Percentiles rank a stretch among this genome's conserved stretches.
These are phyloP conservation scores for Rhamnusium bicolor DNA, from an alignment of 2,888 invertebrate species.

Conservation along the genomic window DNA sequence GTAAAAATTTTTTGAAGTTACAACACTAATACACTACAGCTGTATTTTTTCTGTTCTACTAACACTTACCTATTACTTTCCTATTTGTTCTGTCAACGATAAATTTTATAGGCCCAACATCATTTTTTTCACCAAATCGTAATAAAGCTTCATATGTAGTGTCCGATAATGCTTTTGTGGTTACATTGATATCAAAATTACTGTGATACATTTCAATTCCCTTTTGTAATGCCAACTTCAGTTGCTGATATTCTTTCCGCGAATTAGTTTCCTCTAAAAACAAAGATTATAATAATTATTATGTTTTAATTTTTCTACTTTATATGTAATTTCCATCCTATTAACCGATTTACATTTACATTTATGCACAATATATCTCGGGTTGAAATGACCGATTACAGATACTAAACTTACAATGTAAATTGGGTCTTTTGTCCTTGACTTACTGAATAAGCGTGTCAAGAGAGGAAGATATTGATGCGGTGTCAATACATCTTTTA, in stretches of 20 bases:
- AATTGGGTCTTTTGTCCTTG: no score
- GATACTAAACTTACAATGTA: no score
- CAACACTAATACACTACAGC: no score
- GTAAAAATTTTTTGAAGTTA: no score
- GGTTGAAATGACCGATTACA: no score
- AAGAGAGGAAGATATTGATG: no score
- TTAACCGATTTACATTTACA: not conserved
- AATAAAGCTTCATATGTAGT: slow-evolving; percentile 34
- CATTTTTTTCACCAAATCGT: slow-evolving; percentile 24
- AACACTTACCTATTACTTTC: slow-evolving; percentile 40
- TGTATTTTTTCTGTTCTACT: no score
- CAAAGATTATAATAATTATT: not conserved
- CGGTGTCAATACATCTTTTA: no score
- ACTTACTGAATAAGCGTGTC: no score
- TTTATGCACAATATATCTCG: no score
- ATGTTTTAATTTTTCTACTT: not conserved
- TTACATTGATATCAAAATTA: slow-evolving; percentile 33
- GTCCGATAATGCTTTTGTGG: slow-evolving; percentile 17
- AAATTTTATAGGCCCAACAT: slow-evolving; percentile 33
- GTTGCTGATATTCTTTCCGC: slow-evolving; percentile 12
- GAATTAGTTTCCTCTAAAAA: slow-evolving; percentile 19
- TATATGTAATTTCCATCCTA: not conserved
- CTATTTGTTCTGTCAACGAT: slow-evolving; percentile 30
- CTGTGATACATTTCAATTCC: slow-evolving; percentile 33
- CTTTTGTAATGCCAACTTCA: slow-evolving; percentile 19